Conservation (phyloP, 1,140 invertebrate genomes). For the Atta texana region DNA sequence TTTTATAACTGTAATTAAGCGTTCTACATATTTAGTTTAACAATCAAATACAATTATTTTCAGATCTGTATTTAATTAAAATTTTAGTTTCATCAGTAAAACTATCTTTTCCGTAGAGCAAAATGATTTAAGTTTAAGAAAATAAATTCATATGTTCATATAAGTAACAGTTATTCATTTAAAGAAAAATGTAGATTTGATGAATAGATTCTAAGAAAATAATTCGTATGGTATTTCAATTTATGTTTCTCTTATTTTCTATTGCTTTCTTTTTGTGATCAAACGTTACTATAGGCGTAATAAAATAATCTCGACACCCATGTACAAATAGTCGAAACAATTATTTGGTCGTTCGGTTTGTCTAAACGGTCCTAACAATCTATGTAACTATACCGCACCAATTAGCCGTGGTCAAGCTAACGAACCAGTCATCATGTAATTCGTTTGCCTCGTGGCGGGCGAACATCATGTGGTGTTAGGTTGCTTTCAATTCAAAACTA, state of each 20-base stretch:
- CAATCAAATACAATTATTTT: no score
- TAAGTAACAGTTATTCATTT: not conserved
- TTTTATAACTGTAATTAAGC: no score
- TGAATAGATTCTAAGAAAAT: not conserved
- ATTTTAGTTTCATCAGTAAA: no score
- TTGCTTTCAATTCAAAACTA: conserved; percentile 14
- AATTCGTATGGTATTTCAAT: not conserved
- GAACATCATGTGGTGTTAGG: not conserved
- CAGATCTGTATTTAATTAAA: no score
- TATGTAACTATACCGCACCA: conserved; percentile 23
- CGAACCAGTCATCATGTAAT: conserved; percentile 36
- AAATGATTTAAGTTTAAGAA: no score
- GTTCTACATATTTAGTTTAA: no score
- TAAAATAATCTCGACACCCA: conserved; percentile 16
- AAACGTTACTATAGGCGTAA: not conserved
- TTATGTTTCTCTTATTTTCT: not conserved
- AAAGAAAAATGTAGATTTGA: not conserved
- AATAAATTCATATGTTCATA: not conserved
- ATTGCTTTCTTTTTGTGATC: not conserved
- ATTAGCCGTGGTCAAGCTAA: conserved; percentile 41
- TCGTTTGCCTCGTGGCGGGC: conserved; percentile 18
- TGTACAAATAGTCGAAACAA: conserved; percentile 31
- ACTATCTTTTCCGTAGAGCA: no score
- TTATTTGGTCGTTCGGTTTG: conserved; percentile 40
- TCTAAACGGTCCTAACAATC: conserved; percentile 44